These are phyloP conservation scores for Albula glossodonta DNA, from an alignment of 2,113 vertebrate genomes.

Conservation along the genomic window DNA sequence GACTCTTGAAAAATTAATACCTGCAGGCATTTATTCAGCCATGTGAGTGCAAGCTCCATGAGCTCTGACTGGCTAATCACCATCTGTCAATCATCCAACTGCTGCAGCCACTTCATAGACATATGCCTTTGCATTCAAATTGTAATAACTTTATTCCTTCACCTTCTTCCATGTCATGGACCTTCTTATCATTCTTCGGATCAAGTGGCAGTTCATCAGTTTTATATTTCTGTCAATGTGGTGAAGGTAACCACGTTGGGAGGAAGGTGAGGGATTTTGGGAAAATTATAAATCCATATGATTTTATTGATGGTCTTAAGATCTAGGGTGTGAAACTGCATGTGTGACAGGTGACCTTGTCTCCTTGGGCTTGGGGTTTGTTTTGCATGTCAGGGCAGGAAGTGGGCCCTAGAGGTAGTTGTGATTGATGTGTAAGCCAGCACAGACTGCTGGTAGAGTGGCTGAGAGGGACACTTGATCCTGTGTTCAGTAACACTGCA, in stretches of 20 bases:
- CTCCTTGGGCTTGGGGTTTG: background rate
- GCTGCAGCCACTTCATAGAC: background rate
- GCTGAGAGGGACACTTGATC: background rate
- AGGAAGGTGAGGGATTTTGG: background rate
- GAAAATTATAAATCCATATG: background rate
- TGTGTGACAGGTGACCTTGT: background rate
- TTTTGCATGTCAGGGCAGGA: background rate
- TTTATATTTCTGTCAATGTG: background rate
- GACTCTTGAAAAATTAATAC: background rate
- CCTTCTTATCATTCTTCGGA: background rate
- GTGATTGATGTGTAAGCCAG: background rate
- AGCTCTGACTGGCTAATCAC: too few species aligned
- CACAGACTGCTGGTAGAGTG: background rate
- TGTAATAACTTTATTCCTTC: background rate
- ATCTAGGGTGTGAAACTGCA: background rate
- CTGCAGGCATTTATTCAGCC: background rate
- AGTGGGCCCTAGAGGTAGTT: background rate
- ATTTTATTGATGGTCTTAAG: background rate
- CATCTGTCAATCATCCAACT: background rate
- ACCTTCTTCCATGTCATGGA: background rate
- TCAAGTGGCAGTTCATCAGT: background rate
- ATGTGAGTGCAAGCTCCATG: background rate
- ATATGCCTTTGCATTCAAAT: background rate
- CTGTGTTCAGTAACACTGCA: background rate
- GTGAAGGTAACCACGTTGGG: background rate